Conservation (phyloP, 2,888 invertebrate species). For the Celastrina argiolus region DNA sequence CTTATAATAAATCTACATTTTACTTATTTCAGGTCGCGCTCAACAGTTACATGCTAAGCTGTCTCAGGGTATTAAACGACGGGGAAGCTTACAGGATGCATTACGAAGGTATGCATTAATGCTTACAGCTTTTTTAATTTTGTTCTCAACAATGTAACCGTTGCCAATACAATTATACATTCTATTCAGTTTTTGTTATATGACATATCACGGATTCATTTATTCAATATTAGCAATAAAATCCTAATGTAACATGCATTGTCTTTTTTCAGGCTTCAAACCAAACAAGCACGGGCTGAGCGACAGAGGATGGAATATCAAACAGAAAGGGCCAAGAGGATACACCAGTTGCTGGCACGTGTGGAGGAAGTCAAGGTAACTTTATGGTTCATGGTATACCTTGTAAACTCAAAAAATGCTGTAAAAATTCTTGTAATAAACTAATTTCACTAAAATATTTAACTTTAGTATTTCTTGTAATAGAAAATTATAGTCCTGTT, state of each 20-base stretch:
- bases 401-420: no score
- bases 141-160: no score
- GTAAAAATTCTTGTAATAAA: no score
- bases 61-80: conserved; percentile 91
- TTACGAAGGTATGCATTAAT: conserved; percentile 68
- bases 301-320: conserved; percentile 89
- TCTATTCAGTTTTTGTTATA: no score
- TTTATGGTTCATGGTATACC: no score
- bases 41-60: conserved; percentile 95
- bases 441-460: no score
- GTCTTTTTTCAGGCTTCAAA: conserved; percentile 82
- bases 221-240: no score
- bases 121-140: neutral
- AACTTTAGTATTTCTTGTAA: no score
- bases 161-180: no score
- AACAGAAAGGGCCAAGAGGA: conserved; percentile 89
- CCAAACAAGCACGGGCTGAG: conserved; percentile 94
- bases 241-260: no score
- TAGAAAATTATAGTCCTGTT: no score
- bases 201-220: no score
- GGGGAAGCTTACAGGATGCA: conserved; percentile 90
- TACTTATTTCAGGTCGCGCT: conserved; percentile 82
- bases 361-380: conserved; percentile 86
- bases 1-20: neutral
- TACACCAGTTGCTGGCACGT: conserved; percentile 90